Base-by-base conservation (phyloP, 2,888 invertebrate species). In the Tenthredo distinguenda region DNA sequence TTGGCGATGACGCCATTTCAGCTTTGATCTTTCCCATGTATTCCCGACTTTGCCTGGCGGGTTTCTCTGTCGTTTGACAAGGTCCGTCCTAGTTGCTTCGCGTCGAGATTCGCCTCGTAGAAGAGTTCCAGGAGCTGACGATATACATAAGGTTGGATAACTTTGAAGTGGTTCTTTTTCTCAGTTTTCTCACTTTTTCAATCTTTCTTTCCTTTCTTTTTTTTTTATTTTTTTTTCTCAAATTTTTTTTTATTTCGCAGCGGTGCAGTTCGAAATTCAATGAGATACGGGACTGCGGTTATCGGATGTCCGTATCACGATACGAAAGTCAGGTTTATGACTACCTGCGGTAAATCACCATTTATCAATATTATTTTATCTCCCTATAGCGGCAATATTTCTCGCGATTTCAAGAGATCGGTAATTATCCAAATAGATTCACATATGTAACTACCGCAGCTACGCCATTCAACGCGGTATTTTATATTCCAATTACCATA, bases 11-110 rank as follows among this genome's bases (percentile, higher is more conserved):
- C 43, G 40, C 71, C 34, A 6, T 15, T 18, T 34, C 71, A 34
- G 71, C 37, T 71, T 71, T 71, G 71, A 71, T 71, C 71, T 71
- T 9, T 18, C n/a, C 71, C 37, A 71, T 9, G 71, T 37, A 71
- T 71, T 71, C 31, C 15, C 18, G 71, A 71, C 71, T 71, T 12
- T 62, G 62, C 62, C 71, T n/a, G 31, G 31, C 15, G 37, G 71
- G 31, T 37, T 71, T 71, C 37, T n/a, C 71, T 37, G 26, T 71
- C 71, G 37, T 71, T 34, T 71, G 71, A 71, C 71, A 15, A 37
- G 71, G 34, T 37, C 71, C 37, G 71, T 71, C n/a, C 37, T 37
- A 71, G 71, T 71, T 71, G n/a, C 71, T 37, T 62, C 1, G 62
- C 12, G 21, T 21, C 10, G 10, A 26, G 26, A 62, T 62, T 62